phyloP scores from a whole-genome alignment of 2,888 invertebrate species.

The Dryomyza anilis region DNA sequence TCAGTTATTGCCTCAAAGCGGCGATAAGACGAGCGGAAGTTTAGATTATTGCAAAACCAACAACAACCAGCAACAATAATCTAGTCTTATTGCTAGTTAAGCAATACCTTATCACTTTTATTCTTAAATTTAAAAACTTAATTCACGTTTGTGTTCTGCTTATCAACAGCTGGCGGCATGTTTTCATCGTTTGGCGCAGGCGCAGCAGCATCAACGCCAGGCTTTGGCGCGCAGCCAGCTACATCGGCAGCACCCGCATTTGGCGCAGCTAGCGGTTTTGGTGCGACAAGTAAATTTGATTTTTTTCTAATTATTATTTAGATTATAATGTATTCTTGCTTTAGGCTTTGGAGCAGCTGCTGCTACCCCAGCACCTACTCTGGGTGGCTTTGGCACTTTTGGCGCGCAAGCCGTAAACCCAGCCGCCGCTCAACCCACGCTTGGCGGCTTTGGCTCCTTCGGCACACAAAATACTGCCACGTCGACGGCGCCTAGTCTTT shows the following conservation, averaged over 20 bases:
- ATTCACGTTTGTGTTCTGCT: background rate
- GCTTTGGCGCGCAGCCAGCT: conserved; percentile 37
- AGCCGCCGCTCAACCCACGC: conserved; percentile 48
- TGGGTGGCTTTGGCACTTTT: conserved; percentile 52
- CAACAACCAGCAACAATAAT: background rate
- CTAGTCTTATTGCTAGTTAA: background rate
- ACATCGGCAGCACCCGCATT: conserved; percentile 45
- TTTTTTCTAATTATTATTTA: conserved; percentile 30
- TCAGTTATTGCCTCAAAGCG: background rate
- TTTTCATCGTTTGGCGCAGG: conserved; percentile 46
- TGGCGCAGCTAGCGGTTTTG: conserved; percentile 50
- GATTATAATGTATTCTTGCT: background rate
- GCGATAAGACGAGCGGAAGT: conserved; percentile 3
- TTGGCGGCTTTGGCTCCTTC: conserved; percentile 51
- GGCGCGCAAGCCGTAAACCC: conserved; percentile 43
- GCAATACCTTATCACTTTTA: background rate
- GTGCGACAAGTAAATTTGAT: conserved; percentile 35
- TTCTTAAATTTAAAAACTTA: background rate
- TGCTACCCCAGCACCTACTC: conserved; percentile 43
- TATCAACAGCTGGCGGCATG: conserved; percentile 48
- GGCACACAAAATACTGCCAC: conserved; percentile 41
- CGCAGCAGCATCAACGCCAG: conserved; percentile 29
- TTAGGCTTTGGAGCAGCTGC: conserved; percentile 43
- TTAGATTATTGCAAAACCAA: background rate
- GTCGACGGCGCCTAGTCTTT: conserved; percentile 44